These are phyloP conservation scores for Sciurus carolinensis DNA, from an alignment of 2,797 vertebrate species.

Conservation along the genomic window DNA sequence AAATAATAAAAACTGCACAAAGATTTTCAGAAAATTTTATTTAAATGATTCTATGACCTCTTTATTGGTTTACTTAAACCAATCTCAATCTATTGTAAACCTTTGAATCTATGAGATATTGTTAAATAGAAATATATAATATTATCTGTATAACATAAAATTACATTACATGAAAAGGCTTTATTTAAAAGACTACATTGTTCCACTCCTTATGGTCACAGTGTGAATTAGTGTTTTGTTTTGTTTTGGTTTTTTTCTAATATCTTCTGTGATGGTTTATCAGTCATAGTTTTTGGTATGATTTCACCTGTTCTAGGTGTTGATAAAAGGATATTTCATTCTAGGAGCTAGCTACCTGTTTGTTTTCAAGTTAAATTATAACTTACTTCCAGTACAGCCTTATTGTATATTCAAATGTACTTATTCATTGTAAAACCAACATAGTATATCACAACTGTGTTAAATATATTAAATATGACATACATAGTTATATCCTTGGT, in stretches of 20 bases:
- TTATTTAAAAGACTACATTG: background rate
- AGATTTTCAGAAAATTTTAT: background rate
- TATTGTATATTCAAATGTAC: background rate
- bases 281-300: background rate
- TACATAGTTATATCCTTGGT: background rate
- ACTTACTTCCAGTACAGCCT: background rate
- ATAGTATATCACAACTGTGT: background rate
- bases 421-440: background rate
- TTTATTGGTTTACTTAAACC: background rate
- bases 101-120: background rate
- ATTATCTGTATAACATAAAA: background rate
- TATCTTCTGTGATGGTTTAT: slow-evolving; percentile 7
- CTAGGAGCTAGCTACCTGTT: background rate
- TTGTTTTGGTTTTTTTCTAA: background rate
- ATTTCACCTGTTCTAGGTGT: background rate
- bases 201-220: background rate
- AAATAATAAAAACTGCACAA: background rate
- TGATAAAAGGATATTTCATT: background rate
- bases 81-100: slow-evolving; percentile 2
- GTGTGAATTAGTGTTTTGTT: background rate
- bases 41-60: background rate
- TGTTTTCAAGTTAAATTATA: background rate
- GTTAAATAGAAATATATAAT: background rate
- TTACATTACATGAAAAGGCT: background rate
- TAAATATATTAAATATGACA: background rate